Base-by-base conservation (phyloP, 2,797 vertebrate genomes). In the Danio jaintianensis region DNA sequence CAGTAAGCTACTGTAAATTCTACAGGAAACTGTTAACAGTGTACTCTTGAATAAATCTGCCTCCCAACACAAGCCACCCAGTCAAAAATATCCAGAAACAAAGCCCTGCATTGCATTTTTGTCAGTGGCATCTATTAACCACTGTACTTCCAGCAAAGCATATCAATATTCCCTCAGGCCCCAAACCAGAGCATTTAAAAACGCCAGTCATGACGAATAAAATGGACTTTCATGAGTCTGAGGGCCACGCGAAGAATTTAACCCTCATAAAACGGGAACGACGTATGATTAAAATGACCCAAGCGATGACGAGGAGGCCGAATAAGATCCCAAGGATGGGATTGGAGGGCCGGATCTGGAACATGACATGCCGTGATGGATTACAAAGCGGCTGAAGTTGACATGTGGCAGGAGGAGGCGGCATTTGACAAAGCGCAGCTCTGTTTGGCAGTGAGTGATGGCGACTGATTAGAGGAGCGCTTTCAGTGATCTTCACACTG, bases 281-380 rank as follows among this genome's bases (percentile, higher is more conserved):
- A 45, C 8, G 62, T 75, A 67, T 75, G 76, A 87, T 80, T 64
- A 80, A 79, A 85, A 83, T 62, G 58, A 82, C 62, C 84, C 10
- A 42, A 64, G 62, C 10, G 6, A 40, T 4, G 50, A 47, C 3
- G 62, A 50, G 58, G 52, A 52, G 50, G 36, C 47, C 55, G 29
- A 29, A 16, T 45, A 43, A 42, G 38, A 68, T 80, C 68, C 71
- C 55, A 74, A 61, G 79, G 73, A 83, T 36, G 36, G 45, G 77
- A 69, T 45, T 56, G 59, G 43, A 48, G 36, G 55, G 62, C 56
- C 20, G 56, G 70, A 29, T 75, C 73, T 62, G 80, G 63, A 83
- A 82, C 83, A 80, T 87, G 85, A 86, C 86, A 86, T 73, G 15
- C 43, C 56, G 84, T 89, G 87, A 89, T 88, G 86, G 87, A 89